phyloP scores from a whole-genome alignment of 2,888 invertebrate genomes.

The Nebria brevicollis region DNA sequence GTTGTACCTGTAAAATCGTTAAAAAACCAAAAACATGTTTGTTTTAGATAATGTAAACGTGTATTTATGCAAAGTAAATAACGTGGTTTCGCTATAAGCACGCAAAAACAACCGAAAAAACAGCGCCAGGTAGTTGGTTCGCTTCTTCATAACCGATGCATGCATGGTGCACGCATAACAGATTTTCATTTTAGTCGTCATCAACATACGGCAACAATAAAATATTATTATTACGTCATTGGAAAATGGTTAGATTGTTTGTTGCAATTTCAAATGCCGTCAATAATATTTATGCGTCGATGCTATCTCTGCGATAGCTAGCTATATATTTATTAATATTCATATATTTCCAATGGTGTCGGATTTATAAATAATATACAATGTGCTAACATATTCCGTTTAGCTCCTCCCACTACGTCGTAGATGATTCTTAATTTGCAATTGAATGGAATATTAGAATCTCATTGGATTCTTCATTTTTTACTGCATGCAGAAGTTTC shows the following conservation, averaged over 20 bases:
- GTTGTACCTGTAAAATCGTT: conserved; percentile 14
- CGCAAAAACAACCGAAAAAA: not conserved
- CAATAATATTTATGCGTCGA: not conserved
- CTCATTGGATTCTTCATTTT: not conserved
- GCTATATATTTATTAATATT: not conserved
- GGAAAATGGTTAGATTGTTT: not conserved
- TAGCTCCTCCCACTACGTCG: not conserved
- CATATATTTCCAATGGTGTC: conserved; percentile 1
- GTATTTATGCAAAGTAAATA: conserved; percentile 24
- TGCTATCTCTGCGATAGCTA: not conserved
- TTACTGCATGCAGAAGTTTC: not conserved
- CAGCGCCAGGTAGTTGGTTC: not conserved
- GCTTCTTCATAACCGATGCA: not conserved
- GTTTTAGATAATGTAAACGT: conserved; percentile 7
- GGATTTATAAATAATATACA: not conserved
- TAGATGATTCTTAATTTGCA: not conserved
- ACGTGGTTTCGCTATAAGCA: not conserved
- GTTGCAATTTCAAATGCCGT: not conserved
- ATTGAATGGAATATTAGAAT: not conserved
- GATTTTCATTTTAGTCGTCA: too few species aligned
- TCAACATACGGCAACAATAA: not conserved
- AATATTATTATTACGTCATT: not conserved
- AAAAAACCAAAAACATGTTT: conserved; percentile 8
- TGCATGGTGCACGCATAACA: not conserved
- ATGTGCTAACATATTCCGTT: not conserved